Conservation (phyloP, 2,113 vertebrate genomes). For the Pygoscelis antarcticus region DNA sequence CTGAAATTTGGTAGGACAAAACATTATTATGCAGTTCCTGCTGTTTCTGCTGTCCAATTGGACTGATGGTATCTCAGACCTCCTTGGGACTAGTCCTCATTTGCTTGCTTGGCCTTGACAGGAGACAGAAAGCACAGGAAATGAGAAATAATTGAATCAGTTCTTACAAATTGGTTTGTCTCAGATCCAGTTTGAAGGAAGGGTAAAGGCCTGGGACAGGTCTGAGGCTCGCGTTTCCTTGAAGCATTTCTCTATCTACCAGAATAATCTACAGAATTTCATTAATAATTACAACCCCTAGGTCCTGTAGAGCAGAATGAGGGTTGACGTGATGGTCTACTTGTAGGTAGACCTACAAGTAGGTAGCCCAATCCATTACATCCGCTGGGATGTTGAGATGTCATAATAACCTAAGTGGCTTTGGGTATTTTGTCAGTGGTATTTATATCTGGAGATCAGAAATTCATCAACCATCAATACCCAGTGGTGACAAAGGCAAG, state of each 20-base stretch:
- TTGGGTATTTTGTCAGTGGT: neutral
- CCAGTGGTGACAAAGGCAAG: neutral
- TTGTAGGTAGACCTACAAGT: too few relatives aligned
- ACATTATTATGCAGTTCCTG: neutral
- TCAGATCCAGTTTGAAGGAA: neutral
- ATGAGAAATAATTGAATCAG: conserved; percentile 29
- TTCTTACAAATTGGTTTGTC: neutral
- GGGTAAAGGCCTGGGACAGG: neutral
- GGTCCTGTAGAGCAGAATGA: neutral
- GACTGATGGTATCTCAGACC: neutral
- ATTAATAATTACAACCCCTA: neutral
- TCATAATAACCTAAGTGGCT: neutral
- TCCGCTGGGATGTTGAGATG: neutral
- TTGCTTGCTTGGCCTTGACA: neutral
- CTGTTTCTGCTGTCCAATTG: neutral
- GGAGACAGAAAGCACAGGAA: neutral
- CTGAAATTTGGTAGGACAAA: neutral
- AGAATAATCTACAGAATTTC: neutral
- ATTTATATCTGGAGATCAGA: neutral
- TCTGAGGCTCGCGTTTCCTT: neutral
- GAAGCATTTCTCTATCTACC: neutral
- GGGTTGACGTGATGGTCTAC: neutral
- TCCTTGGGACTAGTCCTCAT: conserved; percentile 11
- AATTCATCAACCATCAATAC: neutral
- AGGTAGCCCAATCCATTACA: neutral